Base-by-base conservation (phyloP, 2,797 vertebrate genomes). In the Thamnophis elegans region DNA sequence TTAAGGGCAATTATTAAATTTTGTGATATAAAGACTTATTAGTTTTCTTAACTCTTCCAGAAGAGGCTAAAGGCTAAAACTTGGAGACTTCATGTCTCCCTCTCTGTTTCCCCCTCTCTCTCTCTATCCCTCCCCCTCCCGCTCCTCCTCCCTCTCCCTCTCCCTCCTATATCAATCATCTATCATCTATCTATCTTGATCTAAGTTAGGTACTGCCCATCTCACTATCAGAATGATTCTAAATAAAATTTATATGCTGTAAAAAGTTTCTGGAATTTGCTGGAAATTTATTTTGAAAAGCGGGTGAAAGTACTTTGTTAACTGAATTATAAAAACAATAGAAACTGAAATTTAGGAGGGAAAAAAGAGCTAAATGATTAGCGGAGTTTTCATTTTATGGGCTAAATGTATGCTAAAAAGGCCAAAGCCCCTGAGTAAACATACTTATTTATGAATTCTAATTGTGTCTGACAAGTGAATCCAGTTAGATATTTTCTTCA, bases 91-190 rank as follows among this genome's bases (percentile, higher is more conserved):
- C 59, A 11, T 9, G 0, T 59, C 58, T 25, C 20, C 9, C 20
- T 59, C 58, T 59, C 20, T 25, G 1, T 20, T 2, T 0, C 58
- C 0, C 58, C 0, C 56, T 8, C 20, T 0, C 58, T 2, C 58
- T 0, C 58, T 1, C 56, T 6, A 5, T 58, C 18, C 1, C 56
- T 20, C 18, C 25, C 58, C 9, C 20, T 59, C 5, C 6, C 7
- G 0, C 58, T 2, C 58, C 22, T 6, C 0, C 2, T 20, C 18
- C 8, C 8, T 26, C 59, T 1, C 53, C 13, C 54, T 0, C 26
- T 12, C 26, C 10, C 3, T 60, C 59, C 26, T 28, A 62, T 28
- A 28, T 60, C 22, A 58, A 59, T 59, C 58, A 59, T 60, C 59
- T 59, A 59, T 25, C 59, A 60, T 59, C 58, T 25, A 59, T 59